These are phyloP conservation scores for Cephus cinctus DNA, from an alignment of 1,140 invertebrate genomes.

Conservation along the genomic window DNA sequence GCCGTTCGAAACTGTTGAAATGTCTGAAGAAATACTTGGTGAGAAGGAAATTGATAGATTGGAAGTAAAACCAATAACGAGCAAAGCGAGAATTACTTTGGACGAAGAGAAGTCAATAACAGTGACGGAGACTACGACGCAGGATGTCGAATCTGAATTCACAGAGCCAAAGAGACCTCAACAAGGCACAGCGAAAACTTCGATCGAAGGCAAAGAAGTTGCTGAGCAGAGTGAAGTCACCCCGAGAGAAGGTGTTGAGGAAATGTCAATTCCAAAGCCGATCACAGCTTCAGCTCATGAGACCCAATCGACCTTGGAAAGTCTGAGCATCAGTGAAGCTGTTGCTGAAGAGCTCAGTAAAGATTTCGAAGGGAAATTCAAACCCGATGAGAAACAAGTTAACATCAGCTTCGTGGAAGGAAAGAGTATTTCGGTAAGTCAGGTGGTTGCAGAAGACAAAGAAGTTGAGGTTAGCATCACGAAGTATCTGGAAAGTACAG, in stretches of 20 bases:
- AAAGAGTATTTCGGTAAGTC: conserved; percentile 51
- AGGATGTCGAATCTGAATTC: conserved; percentile 31
- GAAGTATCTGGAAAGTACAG: conserved; percentile 24
- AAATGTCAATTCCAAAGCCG: conserved; percentile 23
- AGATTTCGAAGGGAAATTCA: conserved; percentile 34
- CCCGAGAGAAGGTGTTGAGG: conserved; percentile 33
- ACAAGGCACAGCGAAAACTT: conserved; percentile 23
- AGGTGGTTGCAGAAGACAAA: conserved; percentile 53
- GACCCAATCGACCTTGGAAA: conserved; percentile 38
- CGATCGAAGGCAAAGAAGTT: conserved; percentile 40
- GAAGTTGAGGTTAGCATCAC: conserved; percentile 31
- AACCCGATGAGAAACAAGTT: conserved; percentile 38
- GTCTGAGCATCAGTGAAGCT: conserved; percentile 34
- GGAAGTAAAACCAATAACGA: conserved; percentile 20
- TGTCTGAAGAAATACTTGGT: conserved; percentile 27
- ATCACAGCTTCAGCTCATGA: conserved; percentile 23
- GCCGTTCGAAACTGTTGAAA: conserved; percentile 32
- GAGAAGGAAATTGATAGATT: conserved; percentile 29
- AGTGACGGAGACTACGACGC: conserved; percentile 32
- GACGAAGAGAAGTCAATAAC: conserved; percentile 39
- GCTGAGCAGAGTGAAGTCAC: conserved; percentile 37
- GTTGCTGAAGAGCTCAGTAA: conserved; percentile 38
- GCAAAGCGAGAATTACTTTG: conserved; percentile 31
- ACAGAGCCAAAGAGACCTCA: conserved; percentile 21
- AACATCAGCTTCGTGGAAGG: conserved; percentile 48